A percentile compares a stretch with the other conserved stretches of the same genome.
Conservation (phyloP, 2,113 vertebrate species). For the Panthera tigris region DNA sequence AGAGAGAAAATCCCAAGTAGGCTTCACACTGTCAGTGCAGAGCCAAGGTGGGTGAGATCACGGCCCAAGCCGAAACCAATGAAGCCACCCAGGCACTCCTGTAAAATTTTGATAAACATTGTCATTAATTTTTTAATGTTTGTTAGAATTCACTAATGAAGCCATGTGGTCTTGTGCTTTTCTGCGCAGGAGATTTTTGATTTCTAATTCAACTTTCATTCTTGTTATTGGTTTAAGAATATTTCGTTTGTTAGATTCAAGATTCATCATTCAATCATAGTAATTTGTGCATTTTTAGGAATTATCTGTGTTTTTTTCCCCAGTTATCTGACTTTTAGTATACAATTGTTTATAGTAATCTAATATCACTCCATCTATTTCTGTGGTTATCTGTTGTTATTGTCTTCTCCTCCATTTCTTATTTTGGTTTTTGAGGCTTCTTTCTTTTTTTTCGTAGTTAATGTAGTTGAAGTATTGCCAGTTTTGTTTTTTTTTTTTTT, state of each 20-base stretch:
- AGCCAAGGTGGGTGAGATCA: no score
- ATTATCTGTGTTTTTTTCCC: background rate
- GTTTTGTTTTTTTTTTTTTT: background rate
- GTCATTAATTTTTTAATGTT: background rate
- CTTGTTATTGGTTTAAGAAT: background rate
- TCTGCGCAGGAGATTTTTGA: background rate
- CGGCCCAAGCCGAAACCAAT: no score
- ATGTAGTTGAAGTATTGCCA: background rate
- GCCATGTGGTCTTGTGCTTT: background rate
- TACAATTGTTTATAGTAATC: background rate
- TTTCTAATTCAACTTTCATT: background rate
- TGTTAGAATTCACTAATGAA: background rate
- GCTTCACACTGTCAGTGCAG: no score
- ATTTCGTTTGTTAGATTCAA: background rate
- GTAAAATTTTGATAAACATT: no score
- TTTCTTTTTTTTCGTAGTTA: background rate
- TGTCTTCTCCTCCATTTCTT: background rate
- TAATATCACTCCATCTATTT: background rate
- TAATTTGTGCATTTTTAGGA: background rate
- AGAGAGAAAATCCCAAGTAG: no score
- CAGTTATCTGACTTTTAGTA: background rate
- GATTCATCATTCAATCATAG: background rate
- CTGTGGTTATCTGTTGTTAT: background rate
- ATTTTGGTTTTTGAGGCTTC: background rate
- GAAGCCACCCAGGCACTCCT: no score